phyloP scores from a whole-genome alignment of 64 coral and sea anemone genomes.

The Astreopora myriophthalma region DNA sequence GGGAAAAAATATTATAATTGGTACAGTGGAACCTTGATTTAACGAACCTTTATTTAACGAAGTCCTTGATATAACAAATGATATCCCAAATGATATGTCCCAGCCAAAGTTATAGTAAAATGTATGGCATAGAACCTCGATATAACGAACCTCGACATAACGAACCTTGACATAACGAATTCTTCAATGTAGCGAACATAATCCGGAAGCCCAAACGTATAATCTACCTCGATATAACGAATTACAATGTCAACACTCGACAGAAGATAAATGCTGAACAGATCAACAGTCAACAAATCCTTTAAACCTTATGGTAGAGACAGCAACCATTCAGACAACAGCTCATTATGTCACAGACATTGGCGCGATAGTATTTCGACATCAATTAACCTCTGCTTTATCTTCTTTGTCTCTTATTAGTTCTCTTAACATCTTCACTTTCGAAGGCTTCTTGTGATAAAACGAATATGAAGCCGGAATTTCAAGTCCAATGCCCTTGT shows the following conservation, averaged over 20 bases:
- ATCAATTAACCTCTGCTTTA: slow-evolving; percentile 7
- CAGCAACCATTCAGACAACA: too few species aligned
- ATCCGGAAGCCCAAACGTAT: too few species aligned
- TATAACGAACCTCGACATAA: slow-evolving; percentile 72
- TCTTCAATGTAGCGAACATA: slow-evolving; percentile 32
- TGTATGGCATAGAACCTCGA: slow-evolving; percentile 37
- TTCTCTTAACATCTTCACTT: slow-evolving; percentile 35
- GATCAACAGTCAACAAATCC: slow-evolving; percentile 75
- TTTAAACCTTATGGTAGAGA: background rate
- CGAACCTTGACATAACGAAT: slow-evolving; percentile 84
- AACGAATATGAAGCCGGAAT: slow-evolving; percentile 16
- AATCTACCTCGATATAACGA: slow-evolving; percentile 76
- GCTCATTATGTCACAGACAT: too few species aligned
- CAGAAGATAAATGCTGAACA: slow-evolving; percentile 80
- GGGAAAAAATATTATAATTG: too few species aligned
- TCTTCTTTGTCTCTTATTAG: slow-evolving; percentile 47
- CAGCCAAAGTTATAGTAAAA: slow-evolving; percentile 63
- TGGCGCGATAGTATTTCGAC: too few species aligned
- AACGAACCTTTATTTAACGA: too few species aligned
- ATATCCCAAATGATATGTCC: slow-evolving; percentile 28
- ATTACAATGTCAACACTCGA: slow-evolving; percentile 76
- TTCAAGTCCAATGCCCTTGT: background rate
- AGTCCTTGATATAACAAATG: too few species aligned
- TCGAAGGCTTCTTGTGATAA: slow-evolving; percentile 54
- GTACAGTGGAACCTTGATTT: too few species aligned